Evolutionary conservation across 2,888 invertebrate genomes (phyloP).

Genomic region (Atrina japonica): DNA sequence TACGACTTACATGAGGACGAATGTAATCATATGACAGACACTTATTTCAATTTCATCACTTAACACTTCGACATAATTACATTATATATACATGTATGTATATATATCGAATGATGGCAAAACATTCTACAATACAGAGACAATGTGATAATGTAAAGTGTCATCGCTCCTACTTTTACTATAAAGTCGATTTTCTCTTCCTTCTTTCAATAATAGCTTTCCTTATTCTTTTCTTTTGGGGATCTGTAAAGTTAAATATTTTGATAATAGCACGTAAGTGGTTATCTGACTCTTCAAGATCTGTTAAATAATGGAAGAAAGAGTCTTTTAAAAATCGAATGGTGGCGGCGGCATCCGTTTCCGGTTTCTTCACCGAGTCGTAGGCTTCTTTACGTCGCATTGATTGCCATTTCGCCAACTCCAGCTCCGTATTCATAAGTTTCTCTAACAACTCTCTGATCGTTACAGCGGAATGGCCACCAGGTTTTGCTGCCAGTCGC

Average conservation of each 20-base stretch:
- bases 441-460: conserved; percentile 72
- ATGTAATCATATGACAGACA: no score
- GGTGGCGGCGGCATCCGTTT: conserved; percentile 72
- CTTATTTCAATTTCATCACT: no score
- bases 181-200: conserved; percentile 22
- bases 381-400: conserved; percentile 70
- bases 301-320: conserved; percentile 75
- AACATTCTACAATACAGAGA: no score
- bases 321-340: conserved; percentile 74
- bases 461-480: conserved; percentile 54
- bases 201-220: conserved; percentile 21
- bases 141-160: no score
- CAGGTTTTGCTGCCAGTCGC: conserved; percentile 59
- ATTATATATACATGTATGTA: no score
- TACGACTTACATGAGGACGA: no score
- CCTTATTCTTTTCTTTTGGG: conserved; percentile 68
- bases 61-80: no score
- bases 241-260: conserved; percentile 72
- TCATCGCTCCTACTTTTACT: no score
- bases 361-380: conserved; percentile 66
- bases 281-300: conserved; percentile 59
- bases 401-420: conserved; percentile 77
- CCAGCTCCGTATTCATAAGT: conserved; percentile 70
- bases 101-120: no score
- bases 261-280: conserved; percentile 76